Evolutionary conservation across 2,797 vertebrate genomes (phyloP).

Genomic region (Rhodeus uyekii): DNA sequence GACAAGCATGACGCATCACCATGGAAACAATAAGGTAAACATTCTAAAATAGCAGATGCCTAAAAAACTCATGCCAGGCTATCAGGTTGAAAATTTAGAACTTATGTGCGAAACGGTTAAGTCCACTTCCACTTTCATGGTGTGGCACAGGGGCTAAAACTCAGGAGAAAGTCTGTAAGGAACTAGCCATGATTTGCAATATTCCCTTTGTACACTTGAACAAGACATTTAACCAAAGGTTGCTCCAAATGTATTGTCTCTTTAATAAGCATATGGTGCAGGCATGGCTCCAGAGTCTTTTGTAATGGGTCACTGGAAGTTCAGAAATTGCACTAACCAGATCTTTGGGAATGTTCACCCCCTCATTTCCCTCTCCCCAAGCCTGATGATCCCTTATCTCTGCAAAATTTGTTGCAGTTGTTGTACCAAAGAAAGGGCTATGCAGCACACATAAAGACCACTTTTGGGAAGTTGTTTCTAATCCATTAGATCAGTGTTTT

Average conservation of each 20-base stretch:
- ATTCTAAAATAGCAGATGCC: too few relatives aligned
- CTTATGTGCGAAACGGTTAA: too few relatives aligned
- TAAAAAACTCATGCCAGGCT: too few relatives aligned
- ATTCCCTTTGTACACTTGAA: neutral
- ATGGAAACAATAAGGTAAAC: too few relatives aligned
- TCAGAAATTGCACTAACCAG: neutral
- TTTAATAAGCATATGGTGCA: neutral
- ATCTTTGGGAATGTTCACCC: neutral
- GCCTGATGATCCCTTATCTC: neutral
- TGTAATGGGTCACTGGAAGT: neutral
- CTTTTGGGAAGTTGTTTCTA: neutral
- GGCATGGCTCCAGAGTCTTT: neutral
- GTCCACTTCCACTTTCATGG: neutral
- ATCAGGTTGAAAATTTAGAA: too few relatives aligned
- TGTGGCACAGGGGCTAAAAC: neutral
- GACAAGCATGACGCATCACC: too few relatives aligned
- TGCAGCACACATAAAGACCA: neutral
- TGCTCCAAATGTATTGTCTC: neutral
- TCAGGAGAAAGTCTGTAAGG: neutral
- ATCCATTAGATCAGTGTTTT: neutral
- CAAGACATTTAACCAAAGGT: neutral
- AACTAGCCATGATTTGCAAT: neutral
- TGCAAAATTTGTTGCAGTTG: neutral
- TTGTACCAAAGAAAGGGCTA: constrained; percentile 1
- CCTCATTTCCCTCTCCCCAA: neutral